Evolutionary conservation across 2,797 vertebrate species (phyloP), one percentile per base, ranked within the genome.

Genomic region (Neosilurus hyrtlii): DNA sequence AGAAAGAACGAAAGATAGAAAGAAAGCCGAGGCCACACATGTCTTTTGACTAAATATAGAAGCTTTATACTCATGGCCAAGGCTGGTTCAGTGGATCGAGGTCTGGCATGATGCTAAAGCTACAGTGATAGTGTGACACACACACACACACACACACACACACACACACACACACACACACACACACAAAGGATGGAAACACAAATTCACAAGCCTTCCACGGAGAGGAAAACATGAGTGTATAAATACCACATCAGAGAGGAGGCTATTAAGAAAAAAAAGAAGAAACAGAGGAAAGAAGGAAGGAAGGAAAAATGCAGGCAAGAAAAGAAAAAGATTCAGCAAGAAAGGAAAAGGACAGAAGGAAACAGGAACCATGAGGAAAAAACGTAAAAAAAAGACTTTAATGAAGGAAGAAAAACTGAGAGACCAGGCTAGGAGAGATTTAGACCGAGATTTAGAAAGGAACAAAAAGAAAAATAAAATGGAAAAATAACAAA

Each of bases 31-130:
- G 80, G 66, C 59, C n/a, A 73, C 43, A 51, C 70, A 84, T 59
- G 77, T 77, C 70, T 74, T 80, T 75, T 80, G 61, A 84, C 71
- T 80, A 84, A 80, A 75, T 84, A 80, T 80, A 80, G 72, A 80
- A 80, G 77, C 70, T 67, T 74, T 74, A 74, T 30, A 74, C 65
- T 52, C 9, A 67, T 18, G 20, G 61, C 51, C 52, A 84, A 73
- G 24, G 26, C 59, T 30, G 10, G 57, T 84, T 73, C n/a, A 26
- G 76, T 51, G 49, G 54, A 68, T 51, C 8, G 37, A 59, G 65
- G 67, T 30, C 76, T 70, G 90, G 89, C 49, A 54, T 56, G 26
- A 51, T 54, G 14, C 16, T 83, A 49, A 54, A 72, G 59, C 82
- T 67, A 71, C 65, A 73, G 78, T 79, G 59, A 57, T 20, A 56